Evolutionary conservation across 2,797 vertebrate genomes (phyloP).

Genomic region (Cephalopachus bancanus): DNA sequence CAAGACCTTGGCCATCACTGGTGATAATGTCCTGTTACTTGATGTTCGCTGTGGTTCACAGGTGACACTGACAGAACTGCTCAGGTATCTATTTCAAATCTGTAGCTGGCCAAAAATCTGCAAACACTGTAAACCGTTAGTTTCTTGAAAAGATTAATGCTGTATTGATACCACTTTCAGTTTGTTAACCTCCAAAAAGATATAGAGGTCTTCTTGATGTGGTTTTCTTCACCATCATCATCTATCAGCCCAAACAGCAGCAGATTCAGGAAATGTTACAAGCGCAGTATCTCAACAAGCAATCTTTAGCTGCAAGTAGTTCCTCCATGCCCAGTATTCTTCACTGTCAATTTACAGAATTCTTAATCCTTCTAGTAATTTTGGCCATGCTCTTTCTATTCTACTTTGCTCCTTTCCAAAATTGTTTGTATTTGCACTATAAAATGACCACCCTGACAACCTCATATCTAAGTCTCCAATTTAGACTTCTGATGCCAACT

Average conservation of each 20-base stretch:
- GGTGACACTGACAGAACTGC: conserved; percentile 65
- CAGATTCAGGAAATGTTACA: conserved; percentile 56
- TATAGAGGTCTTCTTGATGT: conserved; percentile 73
- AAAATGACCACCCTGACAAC: conserved; percentile 3
- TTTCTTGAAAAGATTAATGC: conserved; percentile 78
- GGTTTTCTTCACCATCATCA: conserved; percentile 79
- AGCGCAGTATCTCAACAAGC: conserved; percentile 73
- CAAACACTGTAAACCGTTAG: conserved; percentile 76
- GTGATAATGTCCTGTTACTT: conserved; percentile 8
- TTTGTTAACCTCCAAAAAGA: conserved; percentile 81
- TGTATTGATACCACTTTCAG: conserved; percentile 73
- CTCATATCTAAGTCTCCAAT: background rate
- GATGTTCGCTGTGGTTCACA: conserved; percentile 48
- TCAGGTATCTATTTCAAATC: conserved; percentile 61
- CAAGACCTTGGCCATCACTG: conserved; percentile 18
- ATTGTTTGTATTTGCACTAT: background rate
- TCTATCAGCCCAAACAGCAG: conserved; percentile 71
- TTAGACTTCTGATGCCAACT: conserved; percentile 14
- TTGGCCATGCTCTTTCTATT: background rate
- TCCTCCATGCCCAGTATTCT: conserved; percentile 40
- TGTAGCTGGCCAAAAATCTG: conserved; percentile 68
- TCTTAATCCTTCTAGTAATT: conserved; percentile 22
- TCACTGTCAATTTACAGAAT: conserved; percentile 62
- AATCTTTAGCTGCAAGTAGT: conserved; percentile 61
- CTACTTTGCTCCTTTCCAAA: background rate